These are phyloP conservation scores for Macroglossus sobrinus DNA, from an alignment of 2,113 vertebrate species.

Conservation along the genomic window DNA sequence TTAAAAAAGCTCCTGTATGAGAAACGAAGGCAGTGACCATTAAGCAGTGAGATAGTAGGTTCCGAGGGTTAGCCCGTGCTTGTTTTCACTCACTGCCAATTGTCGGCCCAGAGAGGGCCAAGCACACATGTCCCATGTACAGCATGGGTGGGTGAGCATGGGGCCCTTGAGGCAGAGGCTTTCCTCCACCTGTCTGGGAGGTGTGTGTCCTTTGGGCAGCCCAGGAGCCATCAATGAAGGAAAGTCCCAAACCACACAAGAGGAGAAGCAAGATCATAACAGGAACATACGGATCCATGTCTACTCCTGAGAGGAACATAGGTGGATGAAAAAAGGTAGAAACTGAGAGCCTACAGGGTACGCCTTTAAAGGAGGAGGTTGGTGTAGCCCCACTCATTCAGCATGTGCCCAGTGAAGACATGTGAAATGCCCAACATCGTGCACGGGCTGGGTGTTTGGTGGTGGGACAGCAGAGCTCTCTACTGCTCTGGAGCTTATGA, in stretches of 20 bases:
- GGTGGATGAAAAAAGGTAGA: not conserved
- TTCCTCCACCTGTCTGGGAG: not conserved
- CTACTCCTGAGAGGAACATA: not conserved
- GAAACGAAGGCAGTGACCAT: not conserved
- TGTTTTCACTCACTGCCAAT: not conserved
- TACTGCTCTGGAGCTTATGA: not conserved
- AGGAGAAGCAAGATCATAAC: not conserved
- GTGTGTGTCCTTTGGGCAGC: not conserved
- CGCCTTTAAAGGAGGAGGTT: not conserved
- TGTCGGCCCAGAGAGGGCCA: not conserved
- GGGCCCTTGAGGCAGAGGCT: not conserved
- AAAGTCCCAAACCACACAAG: not conserved
- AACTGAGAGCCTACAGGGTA: not conserved
- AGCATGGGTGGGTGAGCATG: not conserved
- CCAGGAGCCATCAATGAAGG: too few relatives aligned
- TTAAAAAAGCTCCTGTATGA: not conserved
- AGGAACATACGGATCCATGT: not conserved
- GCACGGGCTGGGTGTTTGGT: not conserved
- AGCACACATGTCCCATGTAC: not conserved
- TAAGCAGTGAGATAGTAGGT: not conserved
- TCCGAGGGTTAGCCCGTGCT: not conserved
- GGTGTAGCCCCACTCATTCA: too few relatives aligned
- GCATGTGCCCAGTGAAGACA: not conserved
- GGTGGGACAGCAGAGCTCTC: not conserved
- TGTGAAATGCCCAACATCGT: accelerated